These are phyloP conservation scores for Netelia fuscicornis DNA, from an alignment of 2,888 invertebrate genomes.

Conservation along the genomic window DNA sequence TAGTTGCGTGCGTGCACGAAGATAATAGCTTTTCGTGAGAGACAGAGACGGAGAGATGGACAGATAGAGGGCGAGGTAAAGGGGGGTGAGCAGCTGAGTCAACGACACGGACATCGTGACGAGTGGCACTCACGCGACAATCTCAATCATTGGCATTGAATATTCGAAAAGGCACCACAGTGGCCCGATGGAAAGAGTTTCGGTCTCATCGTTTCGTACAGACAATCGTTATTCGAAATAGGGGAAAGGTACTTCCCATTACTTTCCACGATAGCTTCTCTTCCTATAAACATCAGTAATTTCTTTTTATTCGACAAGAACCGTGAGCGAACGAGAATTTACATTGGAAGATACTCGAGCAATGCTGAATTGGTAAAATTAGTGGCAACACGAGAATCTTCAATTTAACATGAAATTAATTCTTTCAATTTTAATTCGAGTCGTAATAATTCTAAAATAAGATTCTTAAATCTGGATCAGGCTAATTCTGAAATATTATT, in stretches of 20 bases:
- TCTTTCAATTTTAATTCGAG: neutral
- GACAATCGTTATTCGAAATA: conserved; percentile 29
- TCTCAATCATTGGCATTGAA: conserved; percentile 59
- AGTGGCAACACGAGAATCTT: neutral
- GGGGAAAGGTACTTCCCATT: conserved; percentile 25
- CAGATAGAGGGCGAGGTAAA: conserved; percentile 8
- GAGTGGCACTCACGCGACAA: conserved; percentile 56
- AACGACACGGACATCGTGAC: conserved; percentile 55
- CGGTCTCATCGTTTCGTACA: conserved; percentile 30
- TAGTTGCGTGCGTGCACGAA: conserved; percentile 51
- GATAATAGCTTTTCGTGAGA: conserved; percentile 47
- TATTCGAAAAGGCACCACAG: conserved; percentile 43
- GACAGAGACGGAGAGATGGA: conserved; percentile 14
- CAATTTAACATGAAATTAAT: neutral
- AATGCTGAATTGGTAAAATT: neutral
- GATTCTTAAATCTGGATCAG: too few species aligned
- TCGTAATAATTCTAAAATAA: neutral
- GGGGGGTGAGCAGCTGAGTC: conserved; percentile 9
- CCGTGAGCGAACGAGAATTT: neutral
- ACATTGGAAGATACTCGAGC: neutral
- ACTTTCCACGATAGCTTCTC: neutral
- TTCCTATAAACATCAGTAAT: neutral
- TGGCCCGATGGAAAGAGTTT: conserved; percentile 16
- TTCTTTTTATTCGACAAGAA: neutral
- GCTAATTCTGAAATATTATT: neutral